These are phyloP conservation scores for Odocoileus virginianus DNA, from an alignment of 2,113 vertebrate genomes.

Conservation along the genomic window DNA sequence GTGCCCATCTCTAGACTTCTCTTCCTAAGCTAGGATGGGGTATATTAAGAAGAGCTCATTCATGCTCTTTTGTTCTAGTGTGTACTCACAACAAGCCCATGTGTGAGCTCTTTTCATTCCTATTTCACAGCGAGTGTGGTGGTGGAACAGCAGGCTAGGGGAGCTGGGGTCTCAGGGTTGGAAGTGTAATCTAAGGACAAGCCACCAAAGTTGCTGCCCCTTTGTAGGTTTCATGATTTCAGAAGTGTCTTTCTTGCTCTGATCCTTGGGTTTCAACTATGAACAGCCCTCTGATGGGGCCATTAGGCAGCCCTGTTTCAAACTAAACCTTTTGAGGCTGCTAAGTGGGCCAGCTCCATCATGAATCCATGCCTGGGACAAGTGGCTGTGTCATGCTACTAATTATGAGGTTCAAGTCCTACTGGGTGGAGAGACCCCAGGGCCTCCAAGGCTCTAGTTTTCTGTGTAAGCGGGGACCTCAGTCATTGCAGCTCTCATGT, in stretches of 20 bases:
- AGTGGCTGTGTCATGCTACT: background rate
- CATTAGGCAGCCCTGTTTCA: background rate
- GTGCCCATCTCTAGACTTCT: background rate
- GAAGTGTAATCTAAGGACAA: background rate
- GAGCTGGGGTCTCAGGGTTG: background rate
- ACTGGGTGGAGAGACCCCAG: background rate
- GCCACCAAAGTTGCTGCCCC: background rate
- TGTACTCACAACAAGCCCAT: background rate
- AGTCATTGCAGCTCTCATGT: background rate
- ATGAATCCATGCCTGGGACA: background rate
- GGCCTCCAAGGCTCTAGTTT: background rate
- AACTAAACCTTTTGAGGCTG: background rate
- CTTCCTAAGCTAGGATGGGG: background rate
- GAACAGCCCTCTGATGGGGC: background rate
- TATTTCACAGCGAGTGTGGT: background rate
- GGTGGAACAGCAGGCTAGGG: background rate
- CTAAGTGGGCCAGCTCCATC: background rate
- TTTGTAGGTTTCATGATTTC: background rate
- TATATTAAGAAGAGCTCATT: background rate
- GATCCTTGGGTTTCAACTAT: background rate
- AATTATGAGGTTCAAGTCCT: background rate
- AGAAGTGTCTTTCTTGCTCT: background rate
- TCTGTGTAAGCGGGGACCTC: background rate
- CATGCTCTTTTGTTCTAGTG: accelerated
- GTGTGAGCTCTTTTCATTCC: background rate